These are phyloP conservation scores for Cotesia glomerata DNA, from an alignment of 1,140 invertebrate species.

Conservation along the genomic window DNA sequence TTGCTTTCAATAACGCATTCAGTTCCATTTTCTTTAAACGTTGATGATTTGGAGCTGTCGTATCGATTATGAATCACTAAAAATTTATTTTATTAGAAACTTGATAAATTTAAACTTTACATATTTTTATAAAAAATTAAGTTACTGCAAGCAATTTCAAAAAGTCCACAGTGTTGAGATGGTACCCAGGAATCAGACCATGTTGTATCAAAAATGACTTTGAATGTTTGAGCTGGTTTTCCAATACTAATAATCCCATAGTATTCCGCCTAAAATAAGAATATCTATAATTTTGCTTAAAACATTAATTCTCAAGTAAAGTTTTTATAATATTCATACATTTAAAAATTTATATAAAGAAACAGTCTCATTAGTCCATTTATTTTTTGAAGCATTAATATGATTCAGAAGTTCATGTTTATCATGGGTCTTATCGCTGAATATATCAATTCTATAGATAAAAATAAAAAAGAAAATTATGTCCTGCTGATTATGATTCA, in stretches of 20 bases:
- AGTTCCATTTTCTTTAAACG: constrained; percentile 70
- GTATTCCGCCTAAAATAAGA: constrained; percentile 67
- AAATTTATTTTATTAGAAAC: constrained; percentile 25
- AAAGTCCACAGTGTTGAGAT: constrained; percentile 67
- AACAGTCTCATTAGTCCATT: constrained; percentile 34
- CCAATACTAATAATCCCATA: constrained; percentile 71
- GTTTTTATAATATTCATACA: constrained; percentile 35
- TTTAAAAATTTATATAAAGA: constrained; percentile 44
- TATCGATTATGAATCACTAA: constrained; percentile 69
- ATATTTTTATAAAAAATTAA: constrained; percentile 17
- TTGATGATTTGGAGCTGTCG: constrained; percentile 68
- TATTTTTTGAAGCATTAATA: background rate
- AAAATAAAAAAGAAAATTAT: constrained; percentile 3
- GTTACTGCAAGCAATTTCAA: constrained; percentile 72
- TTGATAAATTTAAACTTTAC: background rate
- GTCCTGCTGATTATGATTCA: constrained; percentile 3
- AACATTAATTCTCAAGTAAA: constrained; percentile 1
- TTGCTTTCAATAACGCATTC: constrained; percentile 67
- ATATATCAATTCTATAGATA: constrained; percentile 23
- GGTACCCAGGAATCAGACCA: constrained; percentile 74
- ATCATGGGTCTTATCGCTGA: background rate
- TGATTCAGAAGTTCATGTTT: background rate
- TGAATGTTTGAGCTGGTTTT: constrained; percentile 69
- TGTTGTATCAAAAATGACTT: constrained; percentile 74
- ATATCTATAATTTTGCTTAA: constrained; percentile 20